Evolutionary conservation across 1,140 invertebrate genomes (phyloP), one percentile per base, ranked within the genome.

Genomic region (Adoxophyes honmai): DNA sequence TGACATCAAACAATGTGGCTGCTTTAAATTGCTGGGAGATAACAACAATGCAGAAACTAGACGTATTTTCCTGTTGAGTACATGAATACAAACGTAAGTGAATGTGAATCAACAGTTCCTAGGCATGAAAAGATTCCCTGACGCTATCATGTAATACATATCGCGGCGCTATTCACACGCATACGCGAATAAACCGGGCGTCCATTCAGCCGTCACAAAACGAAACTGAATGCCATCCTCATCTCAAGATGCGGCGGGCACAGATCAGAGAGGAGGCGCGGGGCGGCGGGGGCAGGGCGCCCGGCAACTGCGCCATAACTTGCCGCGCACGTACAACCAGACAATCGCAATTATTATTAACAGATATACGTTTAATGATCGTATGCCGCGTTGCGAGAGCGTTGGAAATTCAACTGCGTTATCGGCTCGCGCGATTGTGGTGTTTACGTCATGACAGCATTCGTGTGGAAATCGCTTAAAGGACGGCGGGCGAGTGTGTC

Each of bases 261-360:
- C 60, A 66, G 61, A 64, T 64, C 62, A 42, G 65, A 51, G 61
- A 44, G 56, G 64, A 52, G 56, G 57, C 42, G 60, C 44, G 52
- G 33, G 42, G 44, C 9, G 44, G 56, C 13, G 66, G 52, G 52
- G 54, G 54, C 61, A 35, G 60, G 53, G 55, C 67, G 68, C 72
- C 68, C 64, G 65, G 74, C 78, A 80, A 79, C 78, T 75, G 74
- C 78, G 81, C 75, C 70, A 75, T 74, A 80, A 74, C 74, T 81
- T 70, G 73, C 52, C 68, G 73, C 73, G 75, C 72, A 78, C 72
- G 72, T 77, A 80, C 73, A 68, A 66, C 70, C 69, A 78, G 73
- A 81, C 75, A 85, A 79, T 82, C 75, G 76, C 66, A 81, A 85
- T 82, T 81, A 77, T 78, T 80, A 85, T 79, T 79, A 82, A 79